phyloP scores from a whole-genome alignment of 2,113 vertebrate species.

The Sylvietta virens region DNA sequence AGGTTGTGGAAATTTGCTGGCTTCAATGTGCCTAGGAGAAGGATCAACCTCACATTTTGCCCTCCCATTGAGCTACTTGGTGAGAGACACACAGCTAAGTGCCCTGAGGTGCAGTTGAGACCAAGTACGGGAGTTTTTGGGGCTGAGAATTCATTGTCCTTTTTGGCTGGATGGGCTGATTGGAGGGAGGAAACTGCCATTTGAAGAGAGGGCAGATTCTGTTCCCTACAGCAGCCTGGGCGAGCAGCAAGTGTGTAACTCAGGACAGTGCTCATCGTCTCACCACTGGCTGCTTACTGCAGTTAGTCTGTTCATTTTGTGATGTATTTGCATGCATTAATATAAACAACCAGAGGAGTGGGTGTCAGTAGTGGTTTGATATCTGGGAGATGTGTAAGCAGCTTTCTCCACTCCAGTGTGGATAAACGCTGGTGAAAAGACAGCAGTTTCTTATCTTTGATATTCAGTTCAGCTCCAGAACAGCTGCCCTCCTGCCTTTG shows the following conservation, averaged over 20 bases:
- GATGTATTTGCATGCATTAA: background rate
- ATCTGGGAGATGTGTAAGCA: background rate
- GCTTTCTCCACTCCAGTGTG: background rate
- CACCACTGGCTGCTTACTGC: fast-evolving
- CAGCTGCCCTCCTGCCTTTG: background rate
- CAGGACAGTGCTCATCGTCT: background rate
- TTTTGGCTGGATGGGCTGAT: background rate
- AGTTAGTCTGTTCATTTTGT: background rate
- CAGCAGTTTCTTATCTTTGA: background rate
- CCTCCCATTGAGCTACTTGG: background rate
- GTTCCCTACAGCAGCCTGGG: background rate
- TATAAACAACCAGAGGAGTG: fast-evolving
- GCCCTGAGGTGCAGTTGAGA: background rate
- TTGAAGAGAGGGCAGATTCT: background rate
- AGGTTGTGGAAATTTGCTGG: background rate
- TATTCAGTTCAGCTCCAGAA: background rate
- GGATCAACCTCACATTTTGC: background rate
- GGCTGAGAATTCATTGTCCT: background rate
- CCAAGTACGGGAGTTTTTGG: background rate
- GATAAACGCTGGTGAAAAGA: background rate
- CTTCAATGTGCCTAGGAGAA: background rate
- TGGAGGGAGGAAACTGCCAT: background rate
- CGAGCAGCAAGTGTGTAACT: background rate
- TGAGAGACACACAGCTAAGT: background rate
- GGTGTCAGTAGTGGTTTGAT: background rate